A percentile compares a stretch with the other conserved stretches of the same genome.
phyloP scores from a whole-genome alignment of 2,888 invertebrate species.

The Adelphocoris suturalis region DNA sequence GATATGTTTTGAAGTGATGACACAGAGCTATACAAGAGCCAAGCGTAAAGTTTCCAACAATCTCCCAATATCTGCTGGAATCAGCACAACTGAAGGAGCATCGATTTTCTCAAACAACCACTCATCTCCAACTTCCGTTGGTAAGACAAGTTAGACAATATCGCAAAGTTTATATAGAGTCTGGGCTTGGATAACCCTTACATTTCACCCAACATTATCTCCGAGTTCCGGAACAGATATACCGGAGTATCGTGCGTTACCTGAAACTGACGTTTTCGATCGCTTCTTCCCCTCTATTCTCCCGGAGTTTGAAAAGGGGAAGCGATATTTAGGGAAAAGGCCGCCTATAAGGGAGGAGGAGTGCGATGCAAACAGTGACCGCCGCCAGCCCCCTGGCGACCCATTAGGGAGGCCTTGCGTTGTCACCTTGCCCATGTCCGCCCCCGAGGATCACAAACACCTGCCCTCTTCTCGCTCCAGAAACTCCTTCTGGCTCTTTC shows the following conservation, averaged over 20 bases:
- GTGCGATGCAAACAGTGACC: constrained; percentile 45
- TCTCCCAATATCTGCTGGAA: no score
- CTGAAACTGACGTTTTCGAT: constrained; percentile 39
- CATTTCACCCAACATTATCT: background rate
- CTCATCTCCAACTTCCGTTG: background rate
- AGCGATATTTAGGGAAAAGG: constrained; percentile 31
- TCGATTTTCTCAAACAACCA: no score
- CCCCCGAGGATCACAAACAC: constrained; percentile 46
- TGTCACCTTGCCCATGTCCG: constrained; percentile 33
- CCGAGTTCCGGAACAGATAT: background rate
- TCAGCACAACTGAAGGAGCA: no score
- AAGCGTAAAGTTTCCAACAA: no score
- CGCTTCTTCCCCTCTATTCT: background rate
- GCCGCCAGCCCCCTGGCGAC: background rate
- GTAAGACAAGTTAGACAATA: background rate
- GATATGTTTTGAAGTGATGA: no score
- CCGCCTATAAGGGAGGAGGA: background rate
- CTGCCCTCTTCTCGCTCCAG: constrained; percentile 12
- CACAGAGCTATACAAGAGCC: no score
- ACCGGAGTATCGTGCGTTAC: background rate
- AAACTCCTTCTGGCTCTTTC: background rate
- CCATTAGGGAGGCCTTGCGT: constrained; percentile 43
- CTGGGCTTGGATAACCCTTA: background rate
- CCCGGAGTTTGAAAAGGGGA: constrained; percentile 10
- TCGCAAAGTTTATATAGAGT: background rate